Conservation (phyloP, 1,140 invertebrate species). For the Olivierus martensii region DNA sequence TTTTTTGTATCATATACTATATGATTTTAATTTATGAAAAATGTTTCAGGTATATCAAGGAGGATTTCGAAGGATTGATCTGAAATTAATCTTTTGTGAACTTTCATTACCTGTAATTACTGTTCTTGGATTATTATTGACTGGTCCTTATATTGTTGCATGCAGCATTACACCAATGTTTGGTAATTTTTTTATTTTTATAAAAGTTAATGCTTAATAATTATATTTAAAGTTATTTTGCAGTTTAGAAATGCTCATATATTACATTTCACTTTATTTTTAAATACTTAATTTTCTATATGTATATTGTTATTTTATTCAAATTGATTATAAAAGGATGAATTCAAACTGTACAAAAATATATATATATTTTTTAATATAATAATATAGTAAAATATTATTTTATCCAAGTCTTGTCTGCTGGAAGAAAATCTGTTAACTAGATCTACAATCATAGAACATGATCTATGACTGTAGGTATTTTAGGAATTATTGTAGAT, state of each 20-base stretch:
- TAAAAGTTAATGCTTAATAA: background rate
- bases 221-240: background rate
- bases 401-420: background rate
- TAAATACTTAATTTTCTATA: background rate
- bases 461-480: too few relatives aligned
- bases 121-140: constrained; percentile 68
- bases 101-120: constrained; percentile 80
- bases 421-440: too few relatives aligned
- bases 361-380: background rate
- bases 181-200: constrained; percentile 26
- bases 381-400: background rate
- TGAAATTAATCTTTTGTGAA: constrained; percentile 68
- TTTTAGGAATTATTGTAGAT: too few relatives aligned
- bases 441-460: too few relatives aligned
- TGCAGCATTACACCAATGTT: constrained; percentile 68
- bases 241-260: background rate
- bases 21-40: too few relatives aligned
- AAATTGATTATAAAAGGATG: background rate
- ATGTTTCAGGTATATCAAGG: constrained; percentile 49
- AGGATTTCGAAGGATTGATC: constrained; percentile 81
- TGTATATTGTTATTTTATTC: background rate
- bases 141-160: constrained; percentile 77
- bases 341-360: background rate
- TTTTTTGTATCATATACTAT: too few relatives aligned
- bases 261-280: background rate